Base-by-base conservation (phyloP, 2,888 invertebrate species). In the Ennomos erosarius region DNA sequence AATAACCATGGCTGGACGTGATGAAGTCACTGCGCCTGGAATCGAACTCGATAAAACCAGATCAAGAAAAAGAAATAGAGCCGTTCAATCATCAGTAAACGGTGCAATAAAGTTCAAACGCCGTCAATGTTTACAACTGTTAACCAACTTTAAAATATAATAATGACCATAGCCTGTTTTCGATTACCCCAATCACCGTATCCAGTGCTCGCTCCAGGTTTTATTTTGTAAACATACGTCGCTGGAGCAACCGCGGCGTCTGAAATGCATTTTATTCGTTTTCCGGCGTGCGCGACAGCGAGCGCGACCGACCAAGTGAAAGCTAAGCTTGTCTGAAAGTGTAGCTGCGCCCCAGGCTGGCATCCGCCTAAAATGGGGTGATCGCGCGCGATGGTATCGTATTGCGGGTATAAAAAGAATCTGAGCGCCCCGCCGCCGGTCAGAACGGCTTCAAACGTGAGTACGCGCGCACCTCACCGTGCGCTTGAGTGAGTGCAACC, bases 381-480 rank as follows among this genome's bases (percentile, higher is more conserved):
- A 85, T 89, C 87, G 86, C 74, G 84, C 69, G 84, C 81, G 79
- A 76, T 81, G 93, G 95, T 95, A 95, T 96, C 95, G 95, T 94
- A 94, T 96, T 95, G 94, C 96, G 93, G 90, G 95, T 96, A 96
- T 96, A 96, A 95, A 96, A 95, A 94, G 93, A 93, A 93, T 91
- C 91, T 87, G 87, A 86, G 91, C 93, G 92, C 93, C 94, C 93
- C 94, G 94, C 94, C 94, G 94, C 95, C 95, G 95, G 95, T 96
- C 97, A 98, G 97, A 97, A 97, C 97, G 97, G 97, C 97, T 97
- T 96, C 96, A 96, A 97, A 97, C 97, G 97, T 97, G 97, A 97
- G 97, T 97, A 85, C 74, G 81, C 83, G 74, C 88, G 87, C 84
- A 87, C 84, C 89, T 76, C 6, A 68, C 71, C 63, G 81, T 76